phyloP scores from a whole-genome alignment of 2,888 invertebrate genomes.

The Cartodere bifasciata region DNA sequence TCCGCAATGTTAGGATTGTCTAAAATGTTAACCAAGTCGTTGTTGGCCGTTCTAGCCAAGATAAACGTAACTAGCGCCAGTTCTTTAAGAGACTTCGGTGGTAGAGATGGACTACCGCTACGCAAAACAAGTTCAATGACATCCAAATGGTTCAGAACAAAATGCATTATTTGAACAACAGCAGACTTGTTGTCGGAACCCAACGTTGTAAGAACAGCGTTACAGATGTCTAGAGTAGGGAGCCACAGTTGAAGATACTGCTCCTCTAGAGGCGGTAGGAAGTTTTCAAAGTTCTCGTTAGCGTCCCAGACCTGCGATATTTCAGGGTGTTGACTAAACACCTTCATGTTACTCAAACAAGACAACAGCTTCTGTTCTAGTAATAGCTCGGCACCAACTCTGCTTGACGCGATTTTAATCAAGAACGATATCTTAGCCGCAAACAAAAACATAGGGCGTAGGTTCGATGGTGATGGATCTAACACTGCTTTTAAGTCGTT shows the following conservation, averaged over 20 bases:
- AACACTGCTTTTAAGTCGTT: constrained; percentile 51
- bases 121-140: constrained; percentile 67
- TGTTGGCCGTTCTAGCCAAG: constrained; percentile 30
- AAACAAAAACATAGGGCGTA: constrained; percentile 72
- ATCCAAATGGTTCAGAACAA: constrained; percentile 70
- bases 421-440: constrained; percentile 78
- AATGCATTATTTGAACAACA: constrained; percentile 65
- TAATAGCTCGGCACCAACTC: constrained; percentile 52
- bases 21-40: constrained; percentile 27
- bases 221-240: constrained; percentile 69
- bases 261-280: constrained; percentile 49
- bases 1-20: constrained; percentile 33
- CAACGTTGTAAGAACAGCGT: constrained; percentile 68
- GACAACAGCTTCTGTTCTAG: constrained; percentile 47
- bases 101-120: constrained; percentile 51
- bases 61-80: constrained; percentile 44
- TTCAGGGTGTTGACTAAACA: constrained; percentile 64
- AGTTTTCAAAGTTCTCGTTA: constrained; percentile 29
- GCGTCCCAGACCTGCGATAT: constrained; percentile 28
- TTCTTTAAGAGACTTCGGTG: constrained; percentile 56
- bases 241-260: constrained; percentile 74
- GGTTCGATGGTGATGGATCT: constrained; percentile 43
- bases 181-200: constrained; percentile 76
- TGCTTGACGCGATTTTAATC: constrained; percentile 52
- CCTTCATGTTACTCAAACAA: constrained; percentile 53